These are phyloP conservation scores for Drosophila tani DNA, from an alignment of 1,140 invertebrate genomes.

Conservation along the genomic window DNA sequence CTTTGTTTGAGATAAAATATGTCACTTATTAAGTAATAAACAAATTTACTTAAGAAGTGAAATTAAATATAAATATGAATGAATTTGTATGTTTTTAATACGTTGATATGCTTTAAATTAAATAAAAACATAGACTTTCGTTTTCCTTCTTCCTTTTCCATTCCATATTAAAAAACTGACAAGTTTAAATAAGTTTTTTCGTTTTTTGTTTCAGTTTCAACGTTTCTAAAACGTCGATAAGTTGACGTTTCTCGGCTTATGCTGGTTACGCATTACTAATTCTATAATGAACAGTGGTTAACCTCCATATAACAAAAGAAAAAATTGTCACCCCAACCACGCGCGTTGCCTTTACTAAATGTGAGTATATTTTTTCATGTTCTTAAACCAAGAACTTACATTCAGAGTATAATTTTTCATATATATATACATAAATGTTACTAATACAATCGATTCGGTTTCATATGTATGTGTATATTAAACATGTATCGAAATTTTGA, in stretches of 20 bases:
- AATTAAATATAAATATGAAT: too few relatives aligned
- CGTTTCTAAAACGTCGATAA: not conserved
- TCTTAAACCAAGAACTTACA: not conserved
- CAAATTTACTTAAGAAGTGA: too few relatives aligned
- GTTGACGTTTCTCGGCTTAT: not conserved
- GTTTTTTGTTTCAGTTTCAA: not conserved
- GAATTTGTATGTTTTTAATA: too few relatives aligned
- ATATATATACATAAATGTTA: not conserved
- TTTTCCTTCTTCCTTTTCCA: too few relatives aligned
- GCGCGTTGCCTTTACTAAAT: constrained; percentile 9
- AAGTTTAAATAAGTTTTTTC: too few relatives aligned
- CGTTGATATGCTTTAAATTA: not conserved
- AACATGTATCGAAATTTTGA: not conserved
- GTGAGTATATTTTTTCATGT: constrained; percentile 6
- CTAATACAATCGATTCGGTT: not conserved
- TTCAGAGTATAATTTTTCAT: too few relatives aligned
- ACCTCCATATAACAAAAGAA: constrained; percentile 24
- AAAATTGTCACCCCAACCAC: constrained; percentile 5
- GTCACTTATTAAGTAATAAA: too few relatives aligned
- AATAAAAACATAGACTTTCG: too few relatives aligned
- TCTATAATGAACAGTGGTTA: constrained; percentile 23
- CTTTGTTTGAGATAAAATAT: too few relatives aligned
- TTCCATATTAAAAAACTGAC: too few relatives aligned
- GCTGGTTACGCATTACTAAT: constrained; percentile 23
- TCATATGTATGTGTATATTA: not conserved